A percentile compares a stretch with the other conserved stretches of the same genome.
phyloP scores from a whole-genome alignment of 2,888 invertebrate genomes.

The Volucella bombylans region DNA sequence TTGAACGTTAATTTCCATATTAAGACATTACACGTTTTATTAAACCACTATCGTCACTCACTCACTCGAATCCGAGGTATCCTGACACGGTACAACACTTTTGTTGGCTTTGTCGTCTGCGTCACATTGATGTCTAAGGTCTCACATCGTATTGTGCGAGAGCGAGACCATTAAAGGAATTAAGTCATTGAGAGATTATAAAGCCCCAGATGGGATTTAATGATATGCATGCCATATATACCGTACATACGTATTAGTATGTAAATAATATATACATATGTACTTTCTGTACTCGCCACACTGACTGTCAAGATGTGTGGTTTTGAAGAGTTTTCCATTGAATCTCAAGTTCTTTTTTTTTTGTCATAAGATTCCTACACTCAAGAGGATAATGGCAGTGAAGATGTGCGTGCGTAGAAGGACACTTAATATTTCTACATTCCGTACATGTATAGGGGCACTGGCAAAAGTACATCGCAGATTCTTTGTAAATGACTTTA shows the following conservation, averaged over 20 bases:
- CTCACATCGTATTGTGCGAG: slow-evolving; percentile 42
- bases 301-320: slow-evolving; percentile 15
- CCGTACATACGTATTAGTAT: not conserved
- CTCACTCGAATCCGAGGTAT: slow-evolving; percentile 19
- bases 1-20: slow-evolving; percentile 57
- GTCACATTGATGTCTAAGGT: slow-evolving; percentile 23
- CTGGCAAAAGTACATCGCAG: slow-evolving; percentile 57
- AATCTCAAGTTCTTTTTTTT: slow-evolving; percentile 56
- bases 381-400: not conserved
- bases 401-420: slow-evolving; percentile 11
- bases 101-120: not conserved
- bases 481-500: slow-evolving; percentile 63
- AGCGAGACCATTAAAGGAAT: slow-evolving; percentile 62
- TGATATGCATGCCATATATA: slow-evolving; percentile 56
- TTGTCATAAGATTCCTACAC: slow-evolving; percentile 15
- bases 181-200: slow-evolving; percentile 69
- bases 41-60: slow-evolving; percentile 53
- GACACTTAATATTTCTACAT: slow-evolving; percentile 52
- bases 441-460: slow-evolving; percentile 41
- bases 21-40: slow-evolving; percentile 61
- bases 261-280: too few relatives aligned
- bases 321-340: slow-evolving; percentile 57
- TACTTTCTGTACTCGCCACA: too few relatives aligned
- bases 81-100: slow-evolving; percentile 15
- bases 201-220: slow-evolving; percentile 67